Base-by-base conservation (phyloP, 2,888 invertebrate species). In the Aphodius granarius region DNA sequence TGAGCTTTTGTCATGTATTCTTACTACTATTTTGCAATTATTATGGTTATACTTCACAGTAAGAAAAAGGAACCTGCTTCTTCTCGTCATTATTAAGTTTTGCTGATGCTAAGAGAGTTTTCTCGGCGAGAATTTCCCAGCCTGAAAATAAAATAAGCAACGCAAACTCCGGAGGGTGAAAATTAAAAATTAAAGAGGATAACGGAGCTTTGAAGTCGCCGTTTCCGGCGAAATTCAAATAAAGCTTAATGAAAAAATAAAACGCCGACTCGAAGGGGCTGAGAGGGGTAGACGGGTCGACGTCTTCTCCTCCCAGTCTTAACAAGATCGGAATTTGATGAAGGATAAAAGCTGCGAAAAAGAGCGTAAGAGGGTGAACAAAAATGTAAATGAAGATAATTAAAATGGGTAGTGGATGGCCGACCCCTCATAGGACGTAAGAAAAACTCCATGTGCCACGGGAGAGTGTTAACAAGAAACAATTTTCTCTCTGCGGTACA, bases 301-400 rank as follows among this genome's bases (percentile, higher is more conserved):
- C 78, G 3, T 65, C 65, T 16, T 19, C 65, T 64, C 76, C 79
- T 78, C 80, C 77, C 78, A 81, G 81, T 78, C 82, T 82, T 84
- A 83, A 83, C 83, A 83, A 84, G 83, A 83, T 83, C 80, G 82
- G 81, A 84, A 84, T 83, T 84, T 84, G 84, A 83, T 84, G 84
- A 83, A 81, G 82, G 83, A 83, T 83, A 83, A 84, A 84, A 84
- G 84, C 84, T 82, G 81, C 80, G 81, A 83, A 83, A 82, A 83
- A 81, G 83, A 83, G 80, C 82, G 82, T 80, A 81, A 79, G 81
- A 77, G 78, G 78, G 81, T 80, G 81, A 83, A 81, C 83, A 82
- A 83, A 81, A 84, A 82, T 84, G 84, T 83, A 84, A 84, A 84
- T 84, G 83, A 83, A 82, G 81, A 84, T 84, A 84, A 84, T 84